Evolutionary conservation across 2,888 invertebrate genomes (phyloP).

Genomic region (Erpobdella octoculata): DNA sequence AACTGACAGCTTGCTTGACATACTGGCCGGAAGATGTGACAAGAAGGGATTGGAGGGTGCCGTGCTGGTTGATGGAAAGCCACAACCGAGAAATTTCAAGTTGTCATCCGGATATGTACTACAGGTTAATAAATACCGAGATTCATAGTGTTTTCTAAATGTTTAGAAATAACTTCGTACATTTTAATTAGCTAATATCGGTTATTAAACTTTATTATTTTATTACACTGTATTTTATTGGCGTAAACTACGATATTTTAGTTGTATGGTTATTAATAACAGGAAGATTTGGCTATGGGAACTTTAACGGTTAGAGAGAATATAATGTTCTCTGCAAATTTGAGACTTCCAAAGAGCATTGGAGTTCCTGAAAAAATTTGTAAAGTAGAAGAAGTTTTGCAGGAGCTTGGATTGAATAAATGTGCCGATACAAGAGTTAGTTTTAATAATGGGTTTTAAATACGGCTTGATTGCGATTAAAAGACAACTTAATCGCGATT

Average conservation of each 20-base stretch:
- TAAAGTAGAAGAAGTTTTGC: constrained; percentile 45
- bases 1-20: constrained; percentile 35
- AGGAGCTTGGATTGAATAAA: constrained; percentile 47
- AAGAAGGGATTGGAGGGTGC: constrained; percentile 38
- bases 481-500: too few species aligned
- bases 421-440: constrained; percentile 45
- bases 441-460: neutral
- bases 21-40: constrained; percentile 37
- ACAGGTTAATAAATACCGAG: constrained; percentile 42
- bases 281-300: constrained; percentile 53
- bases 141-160: too few species aligned
- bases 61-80: constrained; percentile 47
- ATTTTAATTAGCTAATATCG: too few species aligned
- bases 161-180: too few species aligned
- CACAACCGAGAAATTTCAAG: constrained; percentile 49
- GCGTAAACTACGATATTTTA: too few species aligned
- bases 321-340: constrained; percentile 49
- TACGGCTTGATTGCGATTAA: too few species aligned
- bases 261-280: too few species aligned
- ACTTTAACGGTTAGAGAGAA: constrained; percentile 50
- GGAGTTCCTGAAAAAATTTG: constrained; percentile 39
- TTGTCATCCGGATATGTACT: constrained; percentile 52
- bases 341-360: constrained; percentile 43
- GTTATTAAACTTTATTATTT: too few species aligned
- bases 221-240: too few species aligned